These are phyloP conservation scores for Melanitta fusca DNA, from an alignment of 2,797 vertebrate species.

Conservation along the genomic window DNA sequence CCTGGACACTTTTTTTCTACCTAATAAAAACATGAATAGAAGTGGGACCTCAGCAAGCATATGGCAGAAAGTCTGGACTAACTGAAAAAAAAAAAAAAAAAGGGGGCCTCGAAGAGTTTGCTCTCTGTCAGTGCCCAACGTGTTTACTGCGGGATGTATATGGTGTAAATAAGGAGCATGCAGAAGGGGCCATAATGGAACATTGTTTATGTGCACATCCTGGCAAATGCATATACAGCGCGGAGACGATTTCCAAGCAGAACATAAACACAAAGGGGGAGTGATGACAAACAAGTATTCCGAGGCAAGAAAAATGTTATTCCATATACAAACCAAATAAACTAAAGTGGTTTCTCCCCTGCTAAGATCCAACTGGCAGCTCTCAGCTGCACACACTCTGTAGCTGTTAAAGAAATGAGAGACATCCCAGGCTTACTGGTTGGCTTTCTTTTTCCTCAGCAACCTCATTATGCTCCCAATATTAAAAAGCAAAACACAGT, in stretches of 20 bases:
- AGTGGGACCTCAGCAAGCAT: constrained; percentile 72
- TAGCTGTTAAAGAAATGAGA: constrained; percentile 66
- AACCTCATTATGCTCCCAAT: constrained; percentile 48
- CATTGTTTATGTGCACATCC: constrained; percentile 70
- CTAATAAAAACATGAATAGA: constrained; percentile 76
- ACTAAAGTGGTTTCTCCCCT: constrained; percentile 71
- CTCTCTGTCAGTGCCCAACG: background rate
- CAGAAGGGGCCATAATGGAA: constrained; percentile 40
- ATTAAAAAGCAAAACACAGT: constrained; percentile 55
- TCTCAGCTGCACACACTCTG: constrained; percentile 53
- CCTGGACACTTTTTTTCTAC: constrained; percentile 69
- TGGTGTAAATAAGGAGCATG: constrained; percentile 62
- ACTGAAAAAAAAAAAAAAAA: constrained; percentile 24
- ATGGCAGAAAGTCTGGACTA: constrained; percentile 69
- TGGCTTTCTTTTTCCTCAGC: constrained; percentile 45
- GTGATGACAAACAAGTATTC: constrained; percentile 70
- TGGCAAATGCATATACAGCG: constrained; percentile 57
- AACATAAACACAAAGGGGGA: constrained; percentile 66
- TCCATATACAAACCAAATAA: constrained; percentile 70
- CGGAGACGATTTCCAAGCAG: constrained; percentile 52
- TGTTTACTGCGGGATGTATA: constrained; percentile 57
- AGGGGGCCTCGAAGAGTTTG: constrained; percentile 41
- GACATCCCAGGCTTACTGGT: constrained; percentile 38
- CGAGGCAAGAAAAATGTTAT: constrained; percentile 73
- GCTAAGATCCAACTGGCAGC: constrained; percentile 68